Percentiles rank a stretch among this genome's conserved stretches.
phyloP scores from a whole-genome alignment of 1,140 invertebrate species.

The Zophobas atratus region DNA sequence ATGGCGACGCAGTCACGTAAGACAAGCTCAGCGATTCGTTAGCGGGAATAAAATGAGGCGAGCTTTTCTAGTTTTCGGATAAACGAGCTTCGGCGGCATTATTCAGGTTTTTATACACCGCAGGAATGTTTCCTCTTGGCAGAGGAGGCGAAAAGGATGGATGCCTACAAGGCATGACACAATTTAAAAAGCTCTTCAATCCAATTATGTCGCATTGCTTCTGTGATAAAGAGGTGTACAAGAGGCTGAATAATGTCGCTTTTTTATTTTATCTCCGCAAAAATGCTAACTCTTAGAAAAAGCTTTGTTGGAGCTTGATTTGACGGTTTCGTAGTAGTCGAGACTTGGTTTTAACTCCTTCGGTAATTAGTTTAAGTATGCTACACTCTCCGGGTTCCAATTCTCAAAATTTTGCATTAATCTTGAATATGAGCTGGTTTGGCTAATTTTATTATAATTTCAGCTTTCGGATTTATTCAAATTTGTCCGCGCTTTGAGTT shows the following conservation, averaged over 20 bases:
- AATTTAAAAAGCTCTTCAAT: constrained; percentile 22
- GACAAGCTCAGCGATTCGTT: constrained; percentile 23
- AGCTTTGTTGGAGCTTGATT: too few relatives aligned
- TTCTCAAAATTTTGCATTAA: too few relatives aligned
- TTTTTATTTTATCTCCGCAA: too few relatives aligned
- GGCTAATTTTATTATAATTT: background rate
- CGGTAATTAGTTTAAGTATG: too few relatives aligned
- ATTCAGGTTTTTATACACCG: constrained; percentile 28
- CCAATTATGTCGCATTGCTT: constrained; percentile 4
- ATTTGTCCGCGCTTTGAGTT: background rate
- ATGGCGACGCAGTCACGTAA: constrained; percentile 26
- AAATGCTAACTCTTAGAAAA: too few relatives aligned
- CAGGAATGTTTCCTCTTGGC: constrained; percentile 18
- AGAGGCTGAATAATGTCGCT: background rate
- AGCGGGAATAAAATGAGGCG: constrained; percentile 8
- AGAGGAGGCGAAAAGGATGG: constrained; percentile 17
- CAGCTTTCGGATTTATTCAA: background rate
- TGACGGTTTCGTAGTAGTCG: too few relatives aligned
- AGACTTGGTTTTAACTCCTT: too few relatives aligned
- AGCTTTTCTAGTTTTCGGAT: constrained; percentile 15
- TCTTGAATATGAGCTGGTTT: too few relatives aligned
- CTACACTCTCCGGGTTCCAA: too few relatives aligned
- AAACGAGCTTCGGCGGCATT: constrained; percentile 17
- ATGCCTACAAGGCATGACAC: constrained; percentile 16
- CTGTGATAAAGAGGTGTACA: constrained; percentile 2